Percentiles rank a stretch among this genome's conserved stretches.
Conservation (phyloP, 2,797 vertebrate genomes). For the Acanthornis magna region DNA sequence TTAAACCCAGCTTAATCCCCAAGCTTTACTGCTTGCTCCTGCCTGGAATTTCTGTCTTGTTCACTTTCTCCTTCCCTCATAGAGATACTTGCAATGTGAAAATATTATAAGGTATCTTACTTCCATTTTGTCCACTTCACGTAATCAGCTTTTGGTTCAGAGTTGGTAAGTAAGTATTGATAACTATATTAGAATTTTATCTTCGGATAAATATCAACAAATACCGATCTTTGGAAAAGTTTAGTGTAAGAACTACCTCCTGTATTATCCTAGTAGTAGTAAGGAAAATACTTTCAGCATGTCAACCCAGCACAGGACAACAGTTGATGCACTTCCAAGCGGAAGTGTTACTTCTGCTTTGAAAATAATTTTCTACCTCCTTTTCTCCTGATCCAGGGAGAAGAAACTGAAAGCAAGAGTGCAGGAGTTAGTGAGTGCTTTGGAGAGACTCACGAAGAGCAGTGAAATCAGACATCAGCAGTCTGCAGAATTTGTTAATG, state of each 20-base stretch:
- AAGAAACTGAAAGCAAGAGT: slow-evolving; percentile 86
- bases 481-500: slow-evolving; percentile 86
- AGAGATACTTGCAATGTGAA: background rate
- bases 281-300: background rate
- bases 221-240: background rate
- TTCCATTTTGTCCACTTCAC: background rate
- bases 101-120: background rate
- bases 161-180: background rate
- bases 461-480: slow-evolving; percentile 88
- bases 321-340: background rate
- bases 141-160: background rate
- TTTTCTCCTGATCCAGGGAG: slow-evolving; percentile 73
- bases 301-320: background rate
- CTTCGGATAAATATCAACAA: no score
- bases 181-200: background rate
- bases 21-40: background rate
- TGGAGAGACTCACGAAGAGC: slow-evolving; percentile 87
- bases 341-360: background rate
- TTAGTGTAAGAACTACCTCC: background rate
- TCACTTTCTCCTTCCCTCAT: background rate
- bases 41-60: background rate
- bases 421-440: slow-evolving; percentile 83
- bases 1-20: background rate
- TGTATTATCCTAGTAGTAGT: background rate
- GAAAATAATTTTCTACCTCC: background rate